Base-by-base conservation (phyloP, 2,113 vertebrate genomes). In the Phocoena phocoena region DNA sequence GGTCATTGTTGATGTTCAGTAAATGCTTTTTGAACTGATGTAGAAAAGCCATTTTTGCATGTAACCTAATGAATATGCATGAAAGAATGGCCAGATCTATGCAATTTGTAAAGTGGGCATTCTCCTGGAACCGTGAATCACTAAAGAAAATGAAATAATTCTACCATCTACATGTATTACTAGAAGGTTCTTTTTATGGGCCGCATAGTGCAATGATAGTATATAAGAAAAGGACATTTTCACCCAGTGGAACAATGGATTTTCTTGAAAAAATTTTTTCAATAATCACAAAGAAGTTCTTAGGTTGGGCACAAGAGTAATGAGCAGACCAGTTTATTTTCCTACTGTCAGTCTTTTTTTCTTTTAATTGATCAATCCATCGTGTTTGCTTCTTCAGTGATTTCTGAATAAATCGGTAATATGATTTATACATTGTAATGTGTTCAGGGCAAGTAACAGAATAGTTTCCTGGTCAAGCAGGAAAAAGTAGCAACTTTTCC, bases 161-260 rank as follows among this genome's bases (percentile, higher is more conserved):
- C 79, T 82, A 26, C 26, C 53, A 26, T 44, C n/a, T 60, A 8
- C 11, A 60, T 31, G 20, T 67, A 41, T 88, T 67, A 41, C 55
- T 73, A 71, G 31, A 77, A 79, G 25, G 26, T 86, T 97, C 62
- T 68, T 80, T 93, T 63, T 74, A 44, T 84, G 50, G 38, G 5
- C 62, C 36, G 8, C 12, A 38, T 41, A 44, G 11, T 60, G 1
- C 28, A 82, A 8, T 38, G 74, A 79, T 58, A 18, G 50, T 36
- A 55, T 81, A 11, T 84, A 88, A 88, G n/a, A 60, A 88, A 79
- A 53, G 5, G 68, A 31, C 36, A 76, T 90, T 77, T 88, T 97
- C 38, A 93, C 58, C 36, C 67, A 80, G 13, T 93, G 33, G 26
- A 88, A 82, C 71, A 81, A 3, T 76, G 47, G 2, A 25, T 93